phyloP scores from a whole-genome alignment of 2,797 vertebrate genomes.

The Hydrophis major region DNA sequence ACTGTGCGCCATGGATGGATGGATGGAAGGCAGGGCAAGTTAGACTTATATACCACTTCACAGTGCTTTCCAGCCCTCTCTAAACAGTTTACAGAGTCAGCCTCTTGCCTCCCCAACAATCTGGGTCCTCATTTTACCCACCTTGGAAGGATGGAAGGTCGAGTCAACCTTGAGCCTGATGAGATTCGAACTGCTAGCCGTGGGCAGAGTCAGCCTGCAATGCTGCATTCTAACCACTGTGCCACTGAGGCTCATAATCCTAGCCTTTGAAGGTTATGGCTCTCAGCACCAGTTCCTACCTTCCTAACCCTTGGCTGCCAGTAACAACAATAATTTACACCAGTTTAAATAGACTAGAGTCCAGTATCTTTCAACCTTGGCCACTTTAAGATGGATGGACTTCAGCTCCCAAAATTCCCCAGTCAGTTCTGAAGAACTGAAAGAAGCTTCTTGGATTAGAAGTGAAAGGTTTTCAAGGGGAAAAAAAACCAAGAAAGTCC shows the following conservation, averaged over 20 bases:
- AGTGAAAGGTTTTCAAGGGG: neutral
- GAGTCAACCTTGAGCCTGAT: neutral
- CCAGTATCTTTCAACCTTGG: neutral
- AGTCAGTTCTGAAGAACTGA: neutral
- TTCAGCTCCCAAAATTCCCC: neutral
- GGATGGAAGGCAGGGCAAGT: too few relatives aligned
- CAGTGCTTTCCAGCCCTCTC: neutral
- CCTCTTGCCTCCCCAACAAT: neutral
- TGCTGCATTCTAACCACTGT: neutral
- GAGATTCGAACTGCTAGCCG: neutral
- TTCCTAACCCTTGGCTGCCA: neutral
- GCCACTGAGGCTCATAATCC: neutral
- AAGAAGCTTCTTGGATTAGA: neutral
- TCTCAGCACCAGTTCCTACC: neutral
- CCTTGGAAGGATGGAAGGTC: neutral
- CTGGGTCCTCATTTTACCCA: neutral
- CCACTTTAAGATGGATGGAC: neutral
- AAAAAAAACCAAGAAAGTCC: neutral
- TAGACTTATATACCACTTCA: neutral
- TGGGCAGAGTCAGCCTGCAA: neutral
- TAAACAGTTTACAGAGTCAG: neutral
- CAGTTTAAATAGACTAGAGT: neutral
- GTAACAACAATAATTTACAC: neutral
- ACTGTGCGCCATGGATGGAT: too few relatives aligned
- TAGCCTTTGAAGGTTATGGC: neutral